Base-by-base conservation (phyloP, 2,888 invertebrate genomes). In the Drosophila dives region DNA sequence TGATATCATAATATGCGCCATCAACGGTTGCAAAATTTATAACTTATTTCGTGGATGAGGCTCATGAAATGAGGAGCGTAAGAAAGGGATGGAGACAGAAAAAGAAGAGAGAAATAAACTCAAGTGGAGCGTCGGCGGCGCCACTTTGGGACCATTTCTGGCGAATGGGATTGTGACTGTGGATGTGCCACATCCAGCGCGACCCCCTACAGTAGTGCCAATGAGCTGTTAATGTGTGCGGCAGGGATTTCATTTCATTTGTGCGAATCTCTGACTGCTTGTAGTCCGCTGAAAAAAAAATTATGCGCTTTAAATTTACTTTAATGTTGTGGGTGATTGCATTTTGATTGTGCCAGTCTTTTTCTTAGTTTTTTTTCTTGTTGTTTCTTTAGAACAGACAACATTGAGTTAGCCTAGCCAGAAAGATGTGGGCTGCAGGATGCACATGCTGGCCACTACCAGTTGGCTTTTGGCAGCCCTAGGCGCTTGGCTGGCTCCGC, bases 11-110 rank as follows among this genome's bases (percentile, higher is more conserved):
- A 91, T 90, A 90, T 89, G 90, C 91, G 81, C 91, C 92, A 91
- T 91, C 91, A 92, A 91, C 92, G 91, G 92, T 86, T 88, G 81
- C 92, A 91, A 90, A 92, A 91, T 91, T 91, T 91, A 91, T 92
- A 91, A 91, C 92, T 92, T 91, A 92, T 92, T 92, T 90, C 91
- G 75, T 66, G 66, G 70, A 64, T 20, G 64, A 62, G 65, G 26
- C 75, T 33, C 61, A 50, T 54, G 69, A 53, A 42, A 40, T 48
- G 23, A 70, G 71, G 33, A 70, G 71, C 40, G 72, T 55, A 75
- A 49, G 64, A 66, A 60, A 68, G 61, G 58, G 59, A 63, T 29
- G 23, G 51, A 51, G 56, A 36, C n/a, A 54, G 61, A 7, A 42
- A 55, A 56, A 48, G 55, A 42, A 48, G 53, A 53, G 8, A 63